phyloP scores from a whole-genome alignment of 2,888 invertebrate species.

The Drosophila helvetica region DNA sequence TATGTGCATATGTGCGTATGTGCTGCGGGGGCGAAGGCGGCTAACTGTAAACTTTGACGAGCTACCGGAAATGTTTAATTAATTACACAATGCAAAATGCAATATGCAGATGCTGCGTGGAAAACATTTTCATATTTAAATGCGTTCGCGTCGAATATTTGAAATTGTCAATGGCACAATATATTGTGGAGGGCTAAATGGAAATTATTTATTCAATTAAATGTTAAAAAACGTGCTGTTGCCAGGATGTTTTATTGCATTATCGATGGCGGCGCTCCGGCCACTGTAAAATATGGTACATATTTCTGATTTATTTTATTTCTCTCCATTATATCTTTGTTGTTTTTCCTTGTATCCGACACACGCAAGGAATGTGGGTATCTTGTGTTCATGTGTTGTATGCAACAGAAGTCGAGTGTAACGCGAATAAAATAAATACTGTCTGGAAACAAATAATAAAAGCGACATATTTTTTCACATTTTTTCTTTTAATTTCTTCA shows the following conservation, averaged over 20 bases:
- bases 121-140: conserved; percentile 56
- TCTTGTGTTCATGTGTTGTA: background rate
- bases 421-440: too few relatives aligned
- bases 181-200: conserved; percentile 20
- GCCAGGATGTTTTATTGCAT: conserved; percentile 42
- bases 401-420: too few relatives aligned
- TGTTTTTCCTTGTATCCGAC: too few relatives aligned
- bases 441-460: too few relatives aligned
- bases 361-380: background rate
- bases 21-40: background rate
- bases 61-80: conserved; percentile 38
- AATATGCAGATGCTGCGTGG: conserved; percentile 37
- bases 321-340: conserved; percentile 25
- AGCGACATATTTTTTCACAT: too few relatives aligned
- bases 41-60: conserved; percentile 42
- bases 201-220: conserved; percentile 76
- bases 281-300: conserved; percentile 29
- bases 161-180: conserved; percentile 33
- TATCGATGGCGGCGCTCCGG: conserved; percentile 21
- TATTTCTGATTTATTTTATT: conserved; percentile 39
- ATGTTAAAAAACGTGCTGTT: conserved; percentile 69
- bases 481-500: too few relatives aligned
- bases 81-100: conserved; percentile 34
- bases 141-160: conserved; percentile 46
- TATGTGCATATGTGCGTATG: conserved; percentile 13